These are phyloP conservation scores for Dinomys branickii DNA, from an alignment of 2,113 vertebrate genomes.

Conservation along the genomic window DNA sequence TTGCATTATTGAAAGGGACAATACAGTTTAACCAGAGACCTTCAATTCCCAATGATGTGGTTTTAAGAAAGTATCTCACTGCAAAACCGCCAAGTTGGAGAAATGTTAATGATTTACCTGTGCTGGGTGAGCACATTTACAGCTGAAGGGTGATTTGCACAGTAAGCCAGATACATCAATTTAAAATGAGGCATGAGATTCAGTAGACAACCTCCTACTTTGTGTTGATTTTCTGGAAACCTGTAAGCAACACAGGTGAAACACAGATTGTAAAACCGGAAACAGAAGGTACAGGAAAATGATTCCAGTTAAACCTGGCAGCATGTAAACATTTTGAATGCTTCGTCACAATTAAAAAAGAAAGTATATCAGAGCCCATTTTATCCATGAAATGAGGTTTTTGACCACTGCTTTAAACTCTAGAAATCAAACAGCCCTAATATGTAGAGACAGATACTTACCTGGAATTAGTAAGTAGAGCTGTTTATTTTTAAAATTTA, in stretches of 20 bases:
- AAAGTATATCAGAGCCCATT: not conserved
- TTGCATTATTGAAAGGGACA: not conserved
- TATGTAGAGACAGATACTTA: not conserved
- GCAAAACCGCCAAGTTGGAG: not conserved
- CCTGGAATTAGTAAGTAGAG: not conserved
- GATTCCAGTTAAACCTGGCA: not conserved
- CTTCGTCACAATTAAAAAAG: not conserved
- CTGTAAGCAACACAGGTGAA: slow-evolving; percentile 79
- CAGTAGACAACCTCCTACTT: slow-evolving; percentile 93
- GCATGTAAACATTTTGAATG: not conserved
- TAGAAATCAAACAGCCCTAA: not conserved
- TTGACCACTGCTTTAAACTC: slow-evolving; percentile 35
- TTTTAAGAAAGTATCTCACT: not conserved
- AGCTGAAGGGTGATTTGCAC: slow-evolving; percentile 95
- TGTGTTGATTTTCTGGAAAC: slow-evolving; percentile 94
- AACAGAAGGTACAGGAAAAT: not conserved
- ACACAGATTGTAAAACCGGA: slow-evolving; percentile 17
- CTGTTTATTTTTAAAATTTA: not conserved
- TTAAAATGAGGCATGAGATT: slow-evolving; percentile 95
- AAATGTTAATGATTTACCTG: slow-evolving; percentile 87
- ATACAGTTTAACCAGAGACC: not conserved
- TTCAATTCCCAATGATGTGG: not conserved
- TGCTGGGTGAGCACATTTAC: slow-evolving; percentile 96
- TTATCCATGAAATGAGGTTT: slow-evolving; percentile 30
- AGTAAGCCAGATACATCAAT: slow-evolving; percentile 94